Percentiles rank a stretch among this genome's conserved stretches.
phyloP scores from a whole-genome alignment of 2,797 vertebrate genomes.

The Merluccius polli region DNA sequence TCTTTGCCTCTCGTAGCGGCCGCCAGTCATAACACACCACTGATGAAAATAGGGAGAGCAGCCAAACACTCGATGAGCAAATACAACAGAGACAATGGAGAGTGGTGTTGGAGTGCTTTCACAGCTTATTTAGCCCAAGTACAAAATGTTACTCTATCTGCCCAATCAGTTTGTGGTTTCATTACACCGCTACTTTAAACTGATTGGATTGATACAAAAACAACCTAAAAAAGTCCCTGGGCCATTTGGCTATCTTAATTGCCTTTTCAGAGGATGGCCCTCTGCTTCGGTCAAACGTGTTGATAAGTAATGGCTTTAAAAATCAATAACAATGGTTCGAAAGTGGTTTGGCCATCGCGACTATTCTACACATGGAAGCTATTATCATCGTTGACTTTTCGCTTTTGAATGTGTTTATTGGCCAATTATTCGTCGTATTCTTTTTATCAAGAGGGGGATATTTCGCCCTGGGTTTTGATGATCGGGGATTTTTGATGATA shows the following conservation, averaged over 20 bases:
- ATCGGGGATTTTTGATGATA: background rate
- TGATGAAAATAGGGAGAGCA: conserved; percentile 43
- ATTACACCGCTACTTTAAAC: conserved; percentile 19
- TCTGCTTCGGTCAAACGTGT: conserved; percentile 23
- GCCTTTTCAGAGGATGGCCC: conserved; percentile 13
- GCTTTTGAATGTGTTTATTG: conserved; percentile 9
- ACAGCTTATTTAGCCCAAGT: background rate
- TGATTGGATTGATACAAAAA: conserved; percentile 14
- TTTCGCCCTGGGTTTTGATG: background rate
- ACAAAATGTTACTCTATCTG: conserved; percentile 30
- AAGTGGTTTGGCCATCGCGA: conserved; percentile 8
- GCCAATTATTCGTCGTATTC: background rate
- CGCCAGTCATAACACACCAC: conserved; percentile 56
- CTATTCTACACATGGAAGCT: conserved; percentile 17
- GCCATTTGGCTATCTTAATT: background rate
- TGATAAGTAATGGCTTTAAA: conserved; percentile 19
- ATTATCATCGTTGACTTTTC: conserved; percentile 1
- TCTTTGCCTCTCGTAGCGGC: conserved; percentile 37
- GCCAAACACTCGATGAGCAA: conserved; percentile 35
- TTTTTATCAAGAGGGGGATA: background rate
- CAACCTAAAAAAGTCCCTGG: background rate
- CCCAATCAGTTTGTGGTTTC: conserved; percentile 29
- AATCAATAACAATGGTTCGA: conserved; percentile 5
- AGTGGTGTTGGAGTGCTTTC: conserved; percentile 26
- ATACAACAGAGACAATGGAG: conserved; percentile 21